Evolutionary conservation across 2,797 vertebrate species (phyloP).

Genomic region (Helostoma temminkii): DNA sequence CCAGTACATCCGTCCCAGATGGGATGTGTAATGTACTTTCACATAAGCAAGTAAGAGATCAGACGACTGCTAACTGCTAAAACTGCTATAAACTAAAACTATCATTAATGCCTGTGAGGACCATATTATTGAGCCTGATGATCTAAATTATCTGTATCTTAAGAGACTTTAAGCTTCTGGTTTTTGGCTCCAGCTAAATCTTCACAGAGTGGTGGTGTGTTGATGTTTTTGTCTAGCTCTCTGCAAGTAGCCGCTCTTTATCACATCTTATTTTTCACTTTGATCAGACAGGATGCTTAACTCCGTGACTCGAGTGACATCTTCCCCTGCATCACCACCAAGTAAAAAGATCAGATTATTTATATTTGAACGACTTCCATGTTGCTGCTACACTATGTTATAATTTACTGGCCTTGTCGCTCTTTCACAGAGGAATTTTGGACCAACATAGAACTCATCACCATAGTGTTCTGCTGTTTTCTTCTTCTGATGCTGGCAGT

Average conservation of each 20-base stretch:
- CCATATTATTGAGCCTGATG: too few species aligned
- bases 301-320: constrained; percentile 18
- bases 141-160: too few species aligned
- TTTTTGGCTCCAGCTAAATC: too few species aligned
- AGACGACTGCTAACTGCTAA: too few species aligned
- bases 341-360: constrained; percentile 43
- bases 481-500: constrained; percentile 64
- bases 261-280: constrained; percentile 11
- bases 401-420: background rate
- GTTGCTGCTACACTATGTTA: background rate
- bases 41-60: too few species aligned
- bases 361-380: background rate
- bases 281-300: constrained; percentile 47
- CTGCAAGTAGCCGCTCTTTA: background rate
- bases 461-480: constrained; percentile 76
- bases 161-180: too few species aligned
- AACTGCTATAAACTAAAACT: too few species aligned
- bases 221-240: too few species aligned
- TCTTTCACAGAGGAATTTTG: constrained; percentile 48
- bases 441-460: constrained; percentile 58
- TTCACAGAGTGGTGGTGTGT: too few species aligned
- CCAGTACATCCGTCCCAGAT: too few species aligned
- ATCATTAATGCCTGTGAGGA: too few species aligned
- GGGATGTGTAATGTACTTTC: too few species aligned
- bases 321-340: constrained; percentile 40